Base-by-base conservation (phyloP, 2,113 vertebrate species). In the Cinclus mexicanus region DNA sequence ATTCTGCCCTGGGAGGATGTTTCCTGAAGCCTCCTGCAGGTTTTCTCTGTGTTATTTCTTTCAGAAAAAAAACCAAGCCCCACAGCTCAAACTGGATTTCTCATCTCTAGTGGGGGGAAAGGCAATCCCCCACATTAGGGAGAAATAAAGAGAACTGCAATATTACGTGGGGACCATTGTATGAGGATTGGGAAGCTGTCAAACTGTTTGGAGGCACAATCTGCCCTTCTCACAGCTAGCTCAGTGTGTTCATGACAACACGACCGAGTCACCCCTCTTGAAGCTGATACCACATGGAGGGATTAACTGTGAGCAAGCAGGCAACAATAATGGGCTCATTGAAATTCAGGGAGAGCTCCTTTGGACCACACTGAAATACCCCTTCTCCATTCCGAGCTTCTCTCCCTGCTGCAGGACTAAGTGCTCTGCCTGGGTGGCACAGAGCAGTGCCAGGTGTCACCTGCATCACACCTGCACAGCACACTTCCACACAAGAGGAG, bases 401-500 rank as follows among this genome's bases (percentile, higher is more conserved):
- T 49, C 29, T 53, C 33, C 17, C 22, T 0, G 0, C 39, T 29
- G 64, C 63, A 37, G 55, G n/a, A 49, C 42, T 2, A 2, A 67
- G 25, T 83, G 53, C 15, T 46, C 71, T 72, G 68, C 37, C 63
- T 7, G 17, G 0, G 0, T 6, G n/a, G 61, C 49, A 49, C 1
- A 7, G 37, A 49, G 10, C 50, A 23, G 39, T 9, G 67, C 19
- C 1, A 0, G 8, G 5, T 35, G 46, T 22, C 68, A 59, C 21
- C 41, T 61, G 23, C 23, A 37, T 41, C 1, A 0, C 2, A 8
- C 33, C 65, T 3, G 3, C 55, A n/a, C 61, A 28, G 55, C 57
- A 47, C 0, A 0, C 10, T 59, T 22, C 41, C 2, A 11, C 37
- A 8, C 39, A 0, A 14, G 22, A 35, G 33, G 24, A 22, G 35